phyloP scores from a whole-genome alignment of 2,797 vertebrate species.

The Salmo trutta region DNA sequence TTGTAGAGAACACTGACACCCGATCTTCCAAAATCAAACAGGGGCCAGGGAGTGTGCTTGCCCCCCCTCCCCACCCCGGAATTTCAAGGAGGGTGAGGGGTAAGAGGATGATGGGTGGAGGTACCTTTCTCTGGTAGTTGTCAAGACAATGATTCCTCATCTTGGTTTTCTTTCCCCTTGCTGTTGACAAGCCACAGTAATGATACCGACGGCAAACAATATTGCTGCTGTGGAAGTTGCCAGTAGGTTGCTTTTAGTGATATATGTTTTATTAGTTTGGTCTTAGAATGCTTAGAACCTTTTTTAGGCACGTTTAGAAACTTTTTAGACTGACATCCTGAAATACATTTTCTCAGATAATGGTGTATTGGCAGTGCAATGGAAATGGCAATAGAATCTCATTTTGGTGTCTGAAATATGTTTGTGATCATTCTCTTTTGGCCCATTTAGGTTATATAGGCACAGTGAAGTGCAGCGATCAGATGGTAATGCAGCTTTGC shows the following conservation, averaged over 20 bases:
- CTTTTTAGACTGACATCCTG: not conserved
- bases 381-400: not conserved
- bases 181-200: not conserved
- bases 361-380: slow-evolving; percentile 1
- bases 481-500: not conserved
- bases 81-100: slow-evolving; percentile 46
- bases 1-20: slow-evolving; percentile 77
- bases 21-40: slow-evolving; percentile 79
- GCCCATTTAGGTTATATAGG: not conserved
- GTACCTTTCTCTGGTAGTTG: slow-evolving; percentile 46
- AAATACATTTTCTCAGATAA: not conserved
- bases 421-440: not conserved
- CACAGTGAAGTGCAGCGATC: not conserved
- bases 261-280: not conserved
- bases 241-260: not conserved
- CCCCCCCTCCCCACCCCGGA: slow-evolving; percentile 48
- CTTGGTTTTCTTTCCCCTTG: not conserved
- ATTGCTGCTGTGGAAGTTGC: not conserved
- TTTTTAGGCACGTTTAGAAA: not conserved
- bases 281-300: not conserved
- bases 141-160: slow-evolving; percentile 21
- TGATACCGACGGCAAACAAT: not conserved
- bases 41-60: slow-evolving; percentile 66
- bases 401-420: not conserved
- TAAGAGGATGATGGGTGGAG: slow-evolving; percentile 19